Base-by-base conservation (phyloP, 2,888 invertebrate genomes). In the Argyra leucocephala region DNA sequence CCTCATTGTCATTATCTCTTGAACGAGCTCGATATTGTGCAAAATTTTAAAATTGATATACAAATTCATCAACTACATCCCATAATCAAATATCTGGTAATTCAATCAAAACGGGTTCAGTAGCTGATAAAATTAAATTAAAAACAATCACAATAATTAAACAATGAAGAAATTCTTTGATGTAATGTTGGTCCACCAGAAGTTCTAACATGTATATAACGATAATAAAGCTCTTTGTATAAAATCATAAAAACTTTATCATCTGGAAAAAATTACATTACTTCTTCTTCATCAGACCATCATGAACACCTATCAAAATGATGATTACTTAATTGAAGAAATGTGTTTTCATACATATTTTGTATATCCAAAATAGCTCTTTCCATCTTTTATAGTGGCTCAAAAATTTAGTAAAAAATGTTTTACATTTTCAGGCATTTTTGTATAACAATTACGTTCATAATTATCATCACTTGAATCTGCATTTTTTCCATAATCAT, bases 11-110 rank as follows among this genome's bases (percentile, higher is more conserved):
- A n/a, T n/a, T n/a, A n/a, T n/a, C n/a, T n/a, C n/a, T n/a, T n/a
- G n/a, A n/a, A n/a, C n/a, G n/a, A n/a, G n/a, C n/a, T 69, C 84
- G 74, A 75, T 91, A 93, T 76, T 93, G 93, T 0, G 91, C 89
- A 76, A 92, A 90, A 68, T 94, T 89, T 82, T 95, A 92, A 81
- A 97, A 91, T 81, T 98, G 98, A 76, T 99, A 99, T 58, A 99
- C 96, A 81, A 99, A 99, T 78, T 99, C 99, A 81, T 99, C 99
- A 71, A 99, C 93, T 64, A 99, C 87, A 78, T 99, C 99, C 99
- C 99, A 99, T 36, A 99, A 82, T 99, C 99, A 99, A 75, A 96
- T 91, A 81, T n/a, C n/a, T n/a, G n/a, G n/a, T n/a, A n/a, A n/a
- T n/a, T n/a, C n/a, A n/a, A n/a, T n/a, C n/a, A n/a, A n/a, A n/a